These are phyloP conservation scores for Gymnocephalus cernua DNA, from an alignment of 2,113 vertebrate species.

Conservation along the genomic window DNA sequence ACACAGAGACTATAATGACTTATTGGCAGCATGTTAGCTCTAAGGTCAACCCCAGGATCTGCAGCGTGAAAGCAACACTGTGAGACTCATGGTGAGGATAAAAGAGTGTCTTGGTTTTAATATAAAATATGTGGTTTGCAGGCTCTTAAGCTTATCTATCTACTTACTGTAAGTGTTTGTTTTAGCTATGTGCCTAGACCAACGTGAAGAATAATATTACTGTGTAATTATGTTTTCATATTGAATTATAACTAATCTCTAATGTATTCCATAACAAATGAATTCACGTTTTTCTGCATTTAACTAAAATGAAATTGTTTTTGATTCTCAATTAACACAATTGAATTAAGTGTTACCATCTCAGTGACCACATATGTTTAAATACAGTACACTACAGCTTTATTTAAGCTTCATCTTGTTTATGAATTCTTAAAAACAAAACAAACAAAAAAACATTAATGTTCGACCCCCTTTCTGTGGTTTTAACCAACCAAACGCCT, in stretches of 20 bases:
- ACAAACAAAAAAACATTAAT: background rate
- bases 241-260: background rate
- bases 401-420: background rate
- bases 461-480: background rate
- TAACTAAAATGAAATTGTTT: background rate
- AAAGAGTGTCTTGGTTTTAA: constrained; percentile 26
- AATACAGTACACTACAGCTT: background rate
- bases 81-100: constrained; percentile 8
- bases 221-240: background rate
- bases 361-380: background rate
- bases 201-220: background rate
- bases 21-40: background rate
- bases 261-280: background rate
- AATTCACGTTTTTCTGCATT: background rate
- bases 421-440: background rate
- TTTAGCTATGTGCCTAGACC: constrained; percentile 17
- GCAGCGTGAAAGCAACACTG: constrained; percentile 7
- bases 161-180: constrained; percentile 11
- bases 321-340: background rate
- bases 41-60: constrained; percentile 5
- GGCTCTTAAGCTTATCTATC: background rate
- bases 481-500: constrained; percentile 11
- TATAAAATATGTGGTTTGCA: constrained; percentile 27
- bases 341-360: background rate
- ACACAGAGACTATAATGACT: constrained; percentile 13